phyloP scores from a whole-genome alignment of 1,140 invertebrate genomes.

The Zophobas atratus region DNA sequence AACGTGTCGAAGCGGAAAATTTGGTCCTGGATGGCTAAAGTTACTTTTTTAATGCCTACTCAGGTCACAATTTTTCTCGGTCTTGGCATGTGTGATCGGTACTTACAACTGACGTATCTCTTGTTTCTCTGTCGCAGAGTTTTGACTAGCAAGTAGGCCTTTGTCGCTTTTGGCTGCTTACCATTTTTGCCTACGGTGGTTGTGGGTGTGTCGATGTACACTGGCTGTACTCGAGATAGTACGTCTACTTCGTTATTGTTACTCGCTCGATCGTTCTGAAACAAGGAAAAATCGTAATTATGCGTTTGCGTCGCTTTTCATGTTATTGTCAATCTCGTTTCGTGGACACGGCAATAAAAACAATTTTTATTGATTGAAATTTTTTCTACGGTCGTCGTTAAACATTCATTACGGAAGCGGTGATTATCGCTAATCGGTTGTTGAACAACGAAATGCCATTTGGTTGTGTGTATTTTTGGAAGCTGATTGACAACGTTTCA shows the following conservation, averaged over 20 bases:
- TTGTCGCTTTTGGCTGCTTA: slow-evolving; percentile 17
- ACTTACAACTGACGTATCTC: slow-evolving; percentile 56
- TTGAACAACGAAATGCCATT: too few relatives aligned
- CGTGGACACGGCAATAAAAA: too few relatives aligned
- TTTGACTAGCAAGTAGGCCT: slow-evolving; percentile 52
- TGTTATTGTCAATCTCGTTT: too few relatives aligned
- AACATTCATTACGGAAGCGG: too few relatives aligned
- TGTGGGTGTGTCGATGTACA: slow-evolving; percentile 3
- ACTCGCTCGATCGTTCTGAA: slow-evolving; percentile 33
- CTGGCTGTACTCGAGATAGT: neutral
- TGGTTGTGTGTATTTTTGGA: too few relatives aligned
- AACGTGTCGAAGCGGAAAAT: too few relatives aligned
- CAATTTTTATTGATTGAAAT: too few relatives aligned
- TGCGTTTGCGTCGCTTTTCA: neutral
- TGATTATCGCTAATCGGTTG: too few relatives aligned
- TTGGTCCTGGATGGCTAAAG: too few relatives aligned
- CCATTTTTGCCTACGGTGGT: neutral
- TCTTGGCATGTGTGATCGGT: neutral
- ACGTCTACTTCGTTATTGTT: slow-evolving; percentile 6
- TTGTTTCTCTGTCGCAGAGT: slow-evolving; percentile 52
- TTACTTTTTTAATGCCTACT: neutral
- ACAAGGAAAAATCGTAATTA: slow-evolving; percentile 34
- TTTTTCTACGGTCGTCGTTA: too few relatives aligned
- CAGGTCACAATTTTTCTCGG: neutral
- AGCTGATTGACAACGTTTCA: too few relatives aligned